Evolutionary conservation across 2,888 invertebrate genomes (phyloP).

Genomic region (Microdon myrmicae): DNA sequence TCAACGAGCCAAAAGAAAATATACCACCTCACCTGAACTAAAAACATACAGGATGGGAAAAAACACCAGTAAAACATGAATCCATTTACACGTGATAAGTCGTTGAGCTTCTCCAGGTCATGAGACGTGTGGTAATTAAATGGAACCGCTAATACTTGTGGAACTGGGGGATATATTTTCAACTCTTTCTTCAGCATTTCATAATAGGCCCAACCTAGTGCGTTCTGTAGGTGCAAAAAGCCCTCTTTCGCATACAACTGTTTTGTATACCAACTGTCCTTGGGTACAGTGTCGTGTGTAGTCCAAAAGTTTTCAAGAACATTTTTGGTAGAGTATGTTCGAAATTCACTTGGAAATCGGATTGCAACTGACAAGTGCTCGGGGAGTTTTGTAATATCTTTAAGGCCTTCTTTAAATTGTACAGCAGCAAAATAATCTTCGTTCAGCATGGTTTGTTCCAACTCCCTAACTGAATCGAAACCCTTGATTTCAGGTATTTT

Average conservation of each 20-base stretch:
- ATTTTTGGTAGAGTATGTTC: slow-evolving; percentile 54
- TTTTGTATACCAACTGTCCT: slow-evolving; percentile 32
- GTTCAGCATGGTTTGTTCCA: slow-evolving; percentile 53
- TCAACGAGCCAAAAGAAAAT: too few species aligned
- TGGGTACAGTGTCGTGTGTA: slow-evolving; percentile 57
- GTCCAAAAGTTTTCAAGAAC: slow-evolving; percentile 56
- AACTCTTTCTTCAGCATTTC: slow-evolving; percentile 27
- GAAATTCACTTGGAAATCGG: slow-evolving; percentile 59
- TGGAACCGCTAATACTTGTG: slow-evolving; percentile 24
- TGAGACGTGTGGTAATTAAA: slow-evolving; percentile 19
- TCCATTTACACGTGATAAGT: slow-evolving; percentile 45
- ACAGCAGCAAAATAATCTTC: slow-evolving; percentile 55
- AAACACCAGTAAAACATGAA: slow-evolving; percentile 57
- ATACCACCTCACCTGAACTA: slow-evolving; percentile 57
- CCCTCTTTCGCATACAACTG: slow-evolving; percentile 60
- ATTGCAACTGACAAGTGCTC: slow-evolving; percentile 47
- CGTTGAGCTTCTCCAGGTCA: slow-evolving; percentile 47
- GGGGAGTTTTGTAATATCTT: slow-evolving; percentile 40
- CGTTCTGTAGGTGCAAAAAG: slow-evolving; percentile 59
- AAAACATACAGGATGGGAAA: slow-evolving; percentile 57
- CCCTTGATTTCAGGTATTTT: slow-evolving; percentile 42
- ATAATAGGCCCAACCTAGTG: slow-evolving; percentile 57
- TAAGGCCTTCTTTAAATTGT: slow-evolving; percentile 24
- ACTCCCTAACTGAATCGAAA: slow-evolving; percentile 27
- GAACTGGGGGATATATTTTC: slow-evolving; percentile 53